Evolutionary conservation across 2,888 invertebrate species (phyloP).

Genomic region (Electrophaes corylata): DNA sequence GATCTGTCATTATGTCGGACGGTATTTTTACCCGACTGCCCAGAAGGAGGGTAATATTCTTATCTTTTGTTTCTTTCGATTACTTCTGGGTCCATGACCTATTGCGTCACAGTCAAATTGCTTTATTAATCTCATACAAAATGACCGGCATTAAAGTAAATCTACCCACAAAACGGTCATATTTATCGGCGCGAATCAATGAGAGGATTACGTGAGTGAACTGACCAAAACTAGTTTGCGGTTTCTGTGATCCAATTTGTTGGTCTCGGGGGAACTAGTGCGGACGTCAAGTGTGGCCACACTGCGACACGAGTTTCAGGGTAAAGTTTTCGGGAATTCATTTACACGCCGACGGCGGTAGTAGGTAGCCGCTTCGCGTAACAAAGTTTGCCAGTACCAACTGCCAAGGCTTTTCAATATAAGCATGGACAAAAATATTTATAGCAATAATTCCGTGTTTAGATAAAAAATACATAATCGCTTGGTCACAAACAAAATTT

Average conservation of each 20-base stretch:
- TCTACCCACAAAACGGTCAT: constrained; percentile 41
- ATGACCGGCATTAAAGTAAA: constrained; percentile 35
- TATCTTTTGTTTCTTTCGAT: not conserved
- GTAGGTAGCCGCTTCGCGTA: not conserved
- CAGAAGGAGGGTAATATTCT: no score
- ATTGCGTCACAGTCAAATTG: constrained; percentile 11
- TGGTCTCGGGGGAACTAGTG: constrained; percentile 42
- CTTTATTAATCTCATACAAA: constrained; percentile 12
- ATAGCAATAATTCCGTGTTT: not conserved
- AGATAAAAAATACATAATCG: no score
- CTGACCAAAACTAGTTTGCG: constrained; percentile 64
- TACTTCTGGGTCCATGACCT: constrained; percentile 4
- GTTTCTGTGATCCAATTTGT: constrained; percentile 59
- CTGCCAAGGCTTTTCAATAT: not conserved
- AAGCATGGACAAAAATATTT: not conserved
- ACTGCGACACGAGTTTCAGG: constrained; percentile 10
- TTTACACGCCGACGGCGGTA: not conserved
- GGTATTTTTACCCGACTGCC: no score
- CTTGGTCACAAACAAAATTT: no score
- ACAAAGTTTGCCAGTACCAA: not conserved
- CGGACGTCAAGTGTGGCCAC: constrained; percentile 19
- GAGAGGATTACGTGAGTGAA: constrained; percentile 57
- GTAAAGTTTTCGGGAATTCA: constrained; percentile 16
- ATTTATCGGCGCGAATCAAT: constrained; percentile 60
- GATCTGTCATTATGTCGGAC: no score